Evolutionary conservation across 2,888 invertebrate genomes (phyloP).

Genomic region (Pandemis corylana): DNA sequence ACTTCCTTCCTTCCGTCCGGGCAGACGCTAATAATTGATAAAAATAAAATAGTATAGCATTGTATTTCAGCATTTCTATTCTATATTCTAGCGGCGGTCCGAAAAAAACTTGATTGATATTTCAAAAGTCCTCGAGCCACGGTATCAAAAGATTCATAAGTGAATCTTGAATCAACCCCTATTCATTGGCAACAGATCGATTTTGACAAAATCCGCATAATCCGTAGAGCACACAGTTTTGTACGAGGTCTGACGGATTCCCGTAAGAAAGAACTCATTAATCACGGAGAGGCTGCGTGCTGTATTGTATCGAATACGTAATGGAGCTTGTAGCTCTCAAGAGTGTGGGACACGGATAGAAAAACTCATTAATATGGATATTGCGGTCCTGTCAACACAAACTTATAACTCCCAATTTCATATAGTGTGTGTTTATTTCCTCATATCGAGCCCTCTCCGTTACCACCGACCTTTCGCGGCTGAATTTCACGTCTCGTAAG

Average conservation of each 20-base stretch:
- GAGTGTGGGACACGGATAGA: slow-evolving; percentile 1
- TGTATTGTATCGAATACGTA: slow-evolving; percentile 23
- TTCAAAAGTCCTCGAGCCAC: slow-evolving; percentile 25
- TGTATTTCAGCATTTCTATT: neutral
- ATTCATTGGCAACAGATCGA: slow-evolving; percentile 36
- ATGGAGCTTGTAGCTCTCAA: slow-evolving; percentile 16
- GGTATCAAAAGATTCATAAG: slow-evolving; percentile 27
- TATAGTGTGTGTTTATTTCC: neutral
- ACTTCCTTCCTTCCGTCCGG: no score
- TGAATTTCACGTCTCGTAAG: slow-evolving; percentile 14
- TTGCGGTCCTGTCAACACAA: neutral
- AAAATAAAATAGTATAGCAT: neutral
- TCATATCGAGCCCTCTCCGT: slow-evolving; percentile 8
- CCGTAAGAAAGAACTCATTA: slow-evolving; percentile 26
- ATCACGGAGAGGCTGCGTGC: slow-evolving; percentile 23
- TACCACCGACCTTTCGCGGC: slow-evolving; percentile 8
- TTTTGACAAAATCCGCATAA: slow-evolving; percentile 29
- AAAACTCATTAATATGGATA: neutral
- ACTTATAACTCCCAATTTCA: neutral
- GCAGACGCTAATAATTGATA: no score
- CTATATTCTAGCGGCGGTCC: neutral
- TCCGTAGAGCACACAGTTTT: slow-evolving; percentile 31
- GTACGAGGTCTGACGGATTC: slow-evolving; percentile 9
- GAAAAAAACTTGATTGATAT: slow-evolving; percentile 22
- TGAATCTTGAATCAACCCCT: slow-evolving; percentile 34